Percentiles rank a stretch among this genome's conserved stretches.
These are phyloP conservation scores for Hippocampus zosterae DNA, from an alignment of 2,113 vertebrate genomes.

Conservation along the genomic window DNA sequence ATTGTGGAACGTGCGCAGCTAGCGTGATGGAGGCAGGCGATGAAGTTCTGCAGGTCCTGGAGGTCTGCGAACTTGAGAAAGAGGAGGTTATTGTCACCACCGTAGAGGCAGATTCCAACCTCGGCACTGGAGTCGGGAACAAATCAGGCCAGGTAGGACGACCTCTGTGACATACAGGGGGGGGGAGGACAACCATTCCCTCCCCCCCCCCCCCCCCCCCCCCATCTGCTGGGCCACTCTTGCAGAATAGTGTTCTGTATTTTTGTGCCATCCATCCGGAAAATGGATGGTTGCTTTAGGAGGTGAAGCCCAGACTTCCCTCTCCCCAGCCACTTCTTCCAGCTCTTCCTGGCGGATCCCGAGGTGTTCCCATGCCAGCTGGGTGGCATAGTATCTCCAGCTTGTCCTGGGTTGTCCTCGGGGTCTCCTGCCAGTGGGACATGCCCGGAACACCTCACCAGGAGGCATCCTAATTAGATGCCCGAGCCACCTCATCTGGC, in stretches of 20 bases:
- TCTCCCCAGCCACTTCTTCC: no score
- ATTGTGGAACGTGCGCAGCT: conserved; percentile 21
- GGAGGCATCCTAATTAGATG: no score
- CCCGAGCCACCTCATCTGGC: no score
- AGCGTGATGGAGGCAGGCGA: conserved; percentile 34
- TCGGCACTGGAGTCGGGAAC: conserved; percentile 31
- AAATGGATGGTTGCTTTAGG: no score
- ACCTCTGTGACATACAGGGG: background rate
- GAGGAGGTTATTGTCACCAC: conserved; percentile 50
- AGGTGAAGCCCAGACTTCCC: no score
- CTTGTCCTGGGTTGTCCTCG: no score
- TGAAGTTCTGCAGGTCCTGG: conserved; percentile 46
- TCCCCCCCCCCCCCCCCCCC: no score
- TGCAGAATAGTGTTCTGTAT: background rate
- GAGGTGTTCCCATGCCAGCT: no score
- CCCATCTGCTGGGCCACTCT: background rate
- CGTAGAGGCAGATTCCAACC: conserved; percentile 36
- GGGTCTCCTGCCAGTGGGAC: no score
- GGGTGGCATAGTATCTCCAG: no score
- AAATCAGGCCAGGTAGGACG: conserved; percentile 54
- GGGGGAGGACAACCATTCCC: background rate
- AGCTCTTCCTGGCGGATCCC: no score
- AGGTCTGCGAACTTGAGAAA: conserved; percentile 39
- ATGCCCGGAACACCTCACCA: no score
- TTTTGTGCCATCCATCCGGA: background rate